A percentile compares a stretch with the other conserved stretches of the same genome.
Evolutionary conservation across 2,888 invertebrate species (phyloP).

Genomic region (Clistopyga incitator): DNA sequence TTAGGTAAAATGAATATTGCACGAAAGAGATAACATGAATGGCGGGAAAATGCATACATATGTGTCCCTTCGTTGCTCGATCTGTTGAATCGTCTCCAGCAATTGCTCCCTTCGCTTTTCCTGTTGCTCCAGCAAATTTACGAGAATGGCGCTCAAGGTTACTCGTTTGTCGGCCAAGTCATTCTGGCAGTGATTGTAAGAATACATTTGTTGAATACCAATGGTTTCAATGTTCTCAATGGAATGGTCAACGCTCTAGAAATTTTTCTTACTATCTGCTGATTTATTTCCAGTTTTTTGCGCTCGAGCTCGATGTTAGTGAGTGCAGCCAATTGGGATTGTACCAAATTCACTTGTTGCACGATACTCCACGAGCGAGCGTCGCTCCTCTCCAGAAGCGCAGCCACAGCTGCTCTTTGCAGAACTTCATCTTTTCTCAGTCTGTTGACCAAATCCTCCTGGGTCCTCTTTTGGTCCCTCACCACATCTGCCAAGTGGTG

Average conservation of each 20-base stretch:
- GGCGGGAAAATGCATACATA: slow-evolving; percentile 71
- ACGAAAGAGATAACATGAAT: not conserved
- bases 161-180: slow-evolving; percentile 89
- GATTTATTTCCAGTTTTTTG: slow-evolving; percentile 88
- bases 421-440: slow-evolving; percentile 89
- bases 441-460: slow-evolving; percentile 86
- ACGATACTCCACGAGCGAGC: slow-evolving; percentile 91
- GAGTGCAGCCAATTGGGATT: slow-evolving; percentile 89
- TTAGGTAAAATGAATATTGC: not conserved
- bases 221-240: not conserved
- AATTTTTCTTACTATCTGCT: slow-evolving; percentile 86
- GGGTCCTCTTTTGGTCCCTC: slow-evolving; percentile 87
- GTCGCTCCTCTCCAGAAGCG: slow-evolving; percentile 90
- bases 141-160: slow-evolving; percentile 88
- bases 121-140: slow-evolving; percentile 90
- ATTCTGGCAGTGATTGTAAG: slow-evolving; percentile 84
- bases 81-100: slow-evolving; percentile 88
- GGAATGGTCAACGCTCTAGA: slow-evolving; percentile 29
- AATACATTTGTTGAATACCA: slow-evolving; percentile 40
- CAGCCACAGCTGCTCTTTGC: slow-evolving; percentile 90
- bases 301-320: slow-evolving; percentile 91
- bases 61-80: slow-evolving; percentile 86
- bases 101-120: slow-evolving; percentile 88
- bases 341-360: slow-evolving; percentile 91
- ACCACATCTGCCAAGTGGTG: slow-evolving; percentile 87